Conservation (phyloP, 2,888 invertebrate species). For the Drosophila fulvimacula region DNA sequence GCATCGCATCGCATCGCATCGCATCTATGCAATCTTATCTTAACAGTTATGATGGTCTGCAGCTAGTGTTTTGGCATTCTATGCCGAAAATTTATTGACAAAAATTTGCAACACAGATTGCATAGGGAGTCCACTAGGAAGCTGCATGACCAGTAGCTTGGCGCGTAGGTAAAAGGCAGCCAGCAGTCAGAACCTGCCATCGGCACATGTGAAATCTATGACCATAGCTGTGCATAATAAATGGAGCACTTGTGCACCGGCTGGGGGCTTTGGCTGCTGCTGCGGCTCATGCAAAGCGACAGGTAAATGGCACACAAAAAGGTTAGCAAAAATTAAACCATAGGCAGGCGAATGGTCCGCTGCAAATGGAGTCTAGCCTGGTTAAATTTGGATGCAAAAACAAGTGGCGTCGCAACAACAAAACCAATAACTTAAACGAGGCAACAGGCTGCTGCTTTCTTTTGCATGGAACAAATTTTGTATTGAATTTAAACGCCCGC, state of each 20-base stretch:
- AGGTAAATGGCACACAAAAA: slow-evolving; percentile 60
- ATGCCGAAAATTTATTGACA: slow-evolving; percentile 76
- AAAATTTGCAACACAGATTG: slow-evolving; percentile 82
- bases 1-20: slow-evolving; percentile 42
- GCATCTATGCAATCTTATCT: slow-evolving; percentile 73
- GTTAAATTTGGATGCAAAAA: slow-evolving; percentile 45
- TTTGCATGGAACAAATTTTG: slow-evolving; percentile 8
- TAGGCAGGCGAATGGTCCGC: slow-evolving; percentile 53
- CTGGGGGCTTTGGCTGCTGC: slow-evolving; percentile 27
- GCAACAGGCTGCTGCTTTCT: slow-evolving; percentile 28
- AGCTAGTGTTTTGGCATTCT: slow-evolving; percentile 73
- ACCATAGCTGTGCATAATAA: slow-evolving; percentile 72
- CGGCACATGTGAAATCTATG: slow-evolving; percentile 75
- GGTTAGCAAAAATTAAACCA: slow-evolving; percentile 39
- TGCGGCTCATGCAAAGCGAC: slow-evolving; percentile 66
- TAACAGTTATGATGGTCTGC: slow-evolving; percentile 71
- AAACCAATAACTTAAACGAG: slow-evolving; percentile 26
- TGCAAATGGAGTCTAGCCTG: slow-evolving; percentile 18
- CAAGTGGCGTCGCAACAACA: slow-evolving; percentile 63
- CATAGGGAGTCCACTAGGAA: slow-evolving; percentile 67
- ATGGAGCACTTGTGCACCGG: slow-evolving; percentile 65
- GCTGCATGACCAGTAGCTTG: slow-evolving; percentile 66
- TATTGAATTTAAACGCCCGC: slow-evolving; percentile 25
- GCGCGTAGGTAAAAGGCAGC: slow-evolving; percentile 40
- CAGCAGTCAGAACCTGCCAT: slow-evolving; percentile 66